Conservation (phyloP, 2,797 vertebrate species). For the Basileuterus tristriatus region DNA sequence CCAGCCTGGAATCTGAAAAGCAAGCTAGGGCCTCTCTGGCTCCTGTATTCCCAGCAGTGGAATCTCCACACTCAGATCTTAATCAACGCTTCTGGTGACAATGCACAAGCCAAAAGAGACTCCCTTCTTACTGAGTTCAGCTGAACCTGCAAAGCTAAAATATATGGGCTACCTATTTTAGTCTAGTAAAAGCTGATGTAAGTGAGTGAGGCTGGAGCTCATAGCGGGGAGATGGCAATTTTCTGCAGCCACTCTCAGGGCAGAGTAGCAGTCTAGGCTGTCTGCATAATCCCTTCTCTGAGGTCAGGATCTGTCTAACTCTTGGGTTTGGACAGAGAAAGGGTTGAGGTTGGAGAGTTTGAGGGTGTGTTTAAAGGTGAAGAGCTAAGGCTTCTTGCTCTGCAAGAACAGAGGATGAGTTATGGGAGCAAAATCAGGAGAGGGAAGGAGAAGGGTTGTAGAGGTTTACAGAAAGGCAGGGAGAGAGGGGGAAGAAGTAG, state of each 20-base stretch:
- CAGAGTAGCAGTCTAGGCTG: neutral
- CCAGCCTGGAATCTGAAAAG: constrained; percentile 19
- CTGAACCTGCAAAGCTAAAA: constrained; percentile 9
- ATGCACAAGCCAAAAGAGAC: neutral
- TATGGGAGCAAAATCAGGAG: neutral
- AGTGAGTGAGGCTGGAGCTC: neutral
- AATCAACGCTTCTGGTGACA: neutral
- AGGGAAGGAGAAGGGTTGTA: neutral
- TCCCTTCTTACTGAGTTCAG: neutral
- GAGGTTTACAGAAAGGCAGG: neutral
- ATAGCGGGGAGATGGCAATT: neutral
- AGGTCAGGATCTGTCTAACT: neutral
- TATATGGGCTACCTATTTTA: constrained; percentile 24
- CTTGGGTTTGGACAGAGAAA: neutral
- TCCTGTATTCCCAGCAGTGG: neutral
- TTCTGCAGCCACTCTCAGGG: neutral
- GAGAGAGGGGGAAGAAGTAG: neutral
- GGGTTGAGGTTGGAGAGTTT: neutral
- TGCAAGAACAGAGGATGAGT: neutral
- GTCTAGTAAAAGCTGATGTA: constrained; percentile 5
- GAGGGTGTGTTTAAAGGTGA: neutral
- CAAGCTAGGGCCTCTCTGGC: constrained; percentile 8
- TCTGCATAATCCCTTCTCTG: neutral
- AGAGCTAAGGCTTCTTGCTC: neutral
- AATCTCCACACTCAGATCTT: neutral